Percentiles rank a stretch among this genome's conserved stretches.
phyloP scores from a whole-genome alignment of 2,888 invertebrate genomes.

The Epiblema foenella region DNA sequence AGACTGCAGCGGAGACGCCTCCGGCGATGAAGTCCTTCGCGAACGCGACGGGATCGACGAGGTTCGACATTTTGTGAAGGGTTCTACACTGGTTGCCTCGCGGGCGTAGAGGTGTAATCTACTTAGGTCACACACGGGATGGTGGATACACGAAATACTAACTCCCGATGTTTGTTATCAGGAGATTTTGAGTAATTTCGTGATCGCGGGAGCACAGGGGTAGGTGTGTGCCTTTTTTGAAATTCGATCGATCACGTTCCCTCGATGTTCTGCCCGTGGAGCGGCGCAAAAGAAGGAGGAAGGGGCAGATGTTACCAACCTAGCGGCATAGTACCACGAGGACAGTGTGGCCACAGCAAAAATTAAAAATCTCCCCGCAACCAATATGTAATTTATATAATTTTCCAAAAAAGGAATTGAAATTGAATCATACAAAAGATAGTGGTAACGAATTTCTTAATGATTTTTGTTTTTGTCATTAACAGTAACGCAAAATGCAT shows the following conservation, averaged over 20 bases:
- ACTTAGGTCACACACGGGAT: constrained; percentile 76
- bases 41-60: constrained; percentile 92
- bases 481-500: background rate
- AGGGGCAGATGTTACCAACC: constrained; percentile 80
- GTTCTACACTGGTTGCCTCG: constrained; percentile 71
- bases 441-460: background rate
- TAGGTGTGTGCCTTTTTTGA: constrained; percentile 84
- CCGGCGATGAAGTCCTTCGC: constrained; percentile 97
- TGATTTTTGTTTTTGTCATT: background rate
- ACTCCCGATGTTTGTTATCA: constrained; percentile 77
- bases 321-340: constrained; percentile 77
- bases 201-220: constrained; percentile 83
- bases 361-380: constrained; percentile 46
- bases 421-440: background rate
- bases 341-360: constrained; percentile 66
- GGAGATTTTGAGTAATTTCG: constrained; percentile 82
- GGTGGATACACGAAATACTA: constrained; percentile 80
- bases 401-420: background rate
- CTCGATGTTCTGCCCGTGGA: constrained; percentile 79
- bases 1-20: constrained; percentile 96
- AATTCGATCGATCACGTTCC: constrained; percentile 85
- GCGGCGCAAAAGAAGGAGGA: constrained; percentile 84
- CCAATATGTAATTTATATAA: background rate
- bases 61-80: constrained; percentile 81
- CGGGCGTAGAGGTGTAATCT: constrained; percentile 64